Evolutionary conservation across 2,797 vertebrate species (phyloP), one percentile per base, ranked within the genome.

Genomic region (Tamandua tetradactyla): DNA sequence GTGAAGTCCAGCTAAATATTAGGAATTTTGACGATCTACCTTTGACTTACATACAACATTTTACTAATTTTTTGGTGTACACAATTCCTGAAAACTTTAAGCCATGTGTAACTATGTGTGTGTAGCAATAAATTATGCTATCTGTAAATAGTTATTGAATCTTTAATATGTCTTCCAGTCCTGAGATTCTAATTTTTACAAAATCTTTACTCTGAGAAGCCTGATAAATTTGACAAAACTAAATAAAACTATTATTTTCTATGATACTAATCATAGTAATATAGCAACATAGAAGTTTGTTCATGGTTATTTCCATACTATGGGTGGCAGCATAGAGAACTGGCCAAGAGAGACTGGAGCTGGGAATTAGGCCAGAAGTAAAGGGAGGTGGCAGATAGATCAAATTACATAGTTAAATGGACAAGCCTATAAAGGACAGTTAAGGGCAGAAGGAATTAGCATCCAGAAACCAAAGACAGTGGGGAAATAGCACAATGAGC

Each of bases 381-480:
- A 62, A 68, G 44, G 15, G 5, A 2, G 74, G 78, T 86, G 64
- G 0, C 6, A 90, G 40, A 20, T 72, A 20, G 11, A 87, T 86
- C 93, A 81, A 82, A 83, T 71, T 83, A 83, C 69, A 27, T 71
- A 74, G 64, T 40, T 94, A 69, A 78, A 4, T 22, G 15, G 5
- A 10, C 9, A 81, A 75, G 3, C 22, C 18, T 35, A 88, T 27
- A 84, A 52, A 79, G 44, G 23, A 71, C 40, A 82, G 57, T 79
- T 62, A 81, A 62, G 14, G 23, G 10, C 27, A 81, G 12, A 84
- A 44, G n/a, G 75, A 84, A 89, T 89, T 92, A 59, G 17, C 15
- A 75, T 42, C 61, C 20, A 59, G 76, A 84, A 95, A 37, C 10
- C 62, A 23, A 62, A 87, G 64, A 52, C 13, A 49, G 0, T 17